A percentile compares a stretch with the other conserved stretches of the same genome.
phyloP scores from a whole-genome alignment of 2,888 invertebrate species.

The Nycteola revayana region DNA sequence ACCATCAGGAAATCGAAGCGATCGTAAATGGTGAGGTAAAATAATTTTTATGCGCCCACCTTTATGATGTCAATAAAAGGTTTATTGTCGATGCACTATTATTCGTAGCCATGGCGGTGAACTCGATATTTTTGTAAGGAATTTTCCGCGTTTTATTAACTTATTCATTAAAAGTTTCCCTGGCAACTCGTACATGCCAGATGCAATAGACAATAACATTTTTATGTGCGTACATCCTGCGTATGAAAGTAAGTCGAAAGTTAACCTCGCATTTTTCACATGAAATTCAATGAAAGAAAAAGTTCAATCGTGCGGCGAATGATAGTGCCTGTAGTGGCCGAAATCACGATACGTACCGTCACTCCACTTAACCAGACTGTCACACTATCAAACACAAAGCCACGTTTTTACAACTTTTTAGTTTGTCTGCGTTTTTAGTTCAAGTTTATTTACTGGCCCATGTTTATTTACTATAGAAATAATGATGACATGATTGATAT shows the following conservation, averaged over 20 bases:
- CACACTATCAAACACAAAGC: no score
- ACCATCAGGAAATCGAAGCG: conserved; percentile 65
- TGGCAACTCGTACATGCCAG: background rate
- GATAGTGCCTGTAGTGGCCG: background rate
- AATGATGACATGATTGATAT: no score
- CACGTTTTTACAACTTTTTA: no score
- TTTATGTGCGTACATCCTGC: background rate
- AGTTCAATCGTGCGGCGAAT: background rate
- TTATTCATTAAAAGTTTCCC: no score
- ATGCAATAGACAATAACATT: no score
- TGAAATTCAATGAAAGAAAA: background rate
- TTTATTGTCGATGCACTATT: conserved; percentile 49
- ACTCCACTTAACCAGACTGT: no score
- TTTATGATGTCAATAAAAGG: conserved; percentile 61
- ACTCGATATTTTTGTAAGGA: conserved; percentile 34
- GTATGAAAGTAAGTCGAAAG: background rate
- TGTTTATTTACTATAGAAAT: no score
- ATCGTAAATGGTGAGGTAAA: conserved; percentile 57
- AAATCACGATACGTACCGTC: background rate
- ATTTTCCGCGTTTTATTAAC: conserved; percentile 25
- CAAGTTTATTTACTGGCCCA: no score
- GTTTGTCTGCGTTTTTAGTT: no score
- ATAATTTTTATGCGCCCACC: conserved; percentile 66
- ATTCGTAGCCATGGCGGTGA: conserved; percentile 36
- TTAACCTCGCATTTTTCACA: background rate